A percentile compares a stretch with the other conserved stretches of the same genome.
phyloP scores from a whole-genome alignment of 2,113 vertebrate species.

The Heterotis niloticus region DNA sequence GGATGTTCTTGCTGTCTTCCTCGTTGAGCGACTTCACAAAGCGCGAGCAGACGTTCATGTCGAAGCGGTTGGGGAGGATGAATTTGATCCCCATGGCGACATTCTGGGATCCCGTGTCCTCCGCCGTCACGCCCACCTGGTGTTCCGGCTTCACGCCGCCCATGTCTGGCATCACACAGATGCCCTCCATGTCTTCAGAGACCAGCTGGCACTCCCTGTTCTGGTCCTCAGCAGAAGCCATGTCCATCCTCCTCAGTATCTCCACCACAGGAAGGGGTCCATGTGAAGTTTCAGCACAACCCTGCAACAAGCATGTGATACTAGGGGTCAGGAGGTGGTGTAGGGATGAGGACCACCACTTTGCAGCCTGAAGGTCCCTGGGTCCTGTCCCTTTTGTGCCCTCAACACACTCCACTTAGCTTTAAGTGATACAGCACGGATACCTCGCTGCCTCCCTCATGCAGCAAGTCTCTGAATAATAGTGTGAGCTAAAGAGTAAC shows the following conservation, averaged over 20 bases:
- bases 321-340: too few relatives aligned
- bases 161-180: slow-evolving; percentile 76
- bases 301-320: not conserved
- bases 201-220: slow-evolving; percentile 63
- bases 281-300: not conserved
- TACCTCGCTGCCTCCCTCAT: too few relatives aligned
- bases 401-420: too few relatives aligned
- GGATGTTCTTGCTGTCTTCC: slow-evolving; percentile 98
- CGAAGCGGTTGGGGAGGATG: slow-evolving; percentile 93
- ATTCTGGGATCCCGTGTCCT: slow-evolving; percentile 71
- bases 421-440: too few relatives aligned
- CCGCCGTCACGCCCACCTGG: slow-evolving; percentile 62
- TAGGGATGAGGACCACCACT: too few relatives aligned
- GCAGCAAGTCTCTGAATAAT: too few relatives aligned
- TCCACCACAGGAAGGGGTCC: slow-evolving; percentile 16
- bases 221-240: slow-evolving; percentile 62
- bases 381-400: too few relatives aligned
- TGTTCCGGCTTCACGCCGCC: slow-evolving; percentile 83
- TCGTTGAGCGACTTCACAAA: slow-evolving; percentile 98
- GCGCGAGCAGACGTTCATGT: slow-evolving; percentile 98
- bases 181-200: slow-evolving; percentile 75
- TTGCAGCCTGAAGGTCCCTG: too few relatives aligned
- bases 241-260: slow-evolving; percentile 43
- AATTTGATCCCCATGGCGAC: slow-evolving; percentile 96
- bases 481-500: too few relatives aligned